Evolutionary conservation across 1,140 invertebrate species (phyloP).

Genomic region (Geopemphigus sp.): DNA sequence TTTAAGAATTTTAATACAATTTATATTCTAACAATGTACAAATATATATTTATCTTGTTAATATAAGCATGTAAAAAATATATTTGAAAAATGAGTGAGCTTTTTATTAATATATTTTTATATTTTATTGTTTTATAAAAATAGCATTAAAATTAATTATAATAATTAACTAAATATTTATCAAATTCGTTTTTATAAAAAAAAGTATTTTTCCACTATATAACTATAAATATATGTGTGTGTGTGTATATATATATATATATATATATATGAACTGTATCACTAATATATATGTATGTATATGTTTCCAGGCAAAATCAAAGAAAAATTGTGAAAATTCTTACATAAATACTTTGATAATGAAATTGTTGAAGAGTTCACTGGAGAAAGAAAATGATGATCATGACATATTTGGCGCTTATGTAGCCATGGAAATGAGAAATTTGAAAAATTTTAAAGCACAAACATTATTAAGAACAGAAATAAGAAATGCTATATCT

Average conservation of each 20-base stretch:
- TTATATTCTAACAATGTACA: neutral
- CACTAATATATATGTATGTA: too few relatives aligned
- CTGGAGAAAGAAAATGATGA: constrained; percentile 28
- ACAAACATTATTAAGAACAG: constrained; percentile 9
- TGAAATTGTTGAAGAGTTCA: constrained; percentile 6
- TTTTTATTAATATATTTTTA: neutral
- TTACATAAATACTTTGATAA: neutral
- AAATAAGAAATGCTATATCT: constrained; percentile 38
- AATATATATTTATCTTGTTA: neutral
- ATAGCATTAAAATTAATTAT: neutral
- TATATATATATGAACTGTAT: too few relatives aligned
- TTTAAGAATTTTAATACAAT: neutral
- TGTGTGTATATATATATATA: too few relatives aligned
- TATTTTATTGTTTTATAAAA: neutral
- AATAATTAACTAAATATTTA: too few relatives aligned
- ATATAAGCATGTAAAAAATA: neutral
- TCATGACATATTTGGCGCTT: constrained; percentile 35
- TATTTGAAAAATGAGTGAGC: neutral
- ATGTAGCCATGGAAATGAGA: constrained; percentile 37
- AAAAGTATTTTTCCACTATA: too few relatives aligned
- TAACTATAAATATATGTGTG: too few relatives aligned
- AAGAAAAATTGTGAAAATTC: neutral
- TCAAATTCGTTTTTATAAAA: too few relatives aligned
- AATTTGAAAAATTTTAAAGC: neutral
- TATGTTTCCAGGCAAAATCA: neutral